phyloP scores from a whole-genome alignment of 2,113 vertebrate genomes.

The Anseranas semipalmata region DNA sequence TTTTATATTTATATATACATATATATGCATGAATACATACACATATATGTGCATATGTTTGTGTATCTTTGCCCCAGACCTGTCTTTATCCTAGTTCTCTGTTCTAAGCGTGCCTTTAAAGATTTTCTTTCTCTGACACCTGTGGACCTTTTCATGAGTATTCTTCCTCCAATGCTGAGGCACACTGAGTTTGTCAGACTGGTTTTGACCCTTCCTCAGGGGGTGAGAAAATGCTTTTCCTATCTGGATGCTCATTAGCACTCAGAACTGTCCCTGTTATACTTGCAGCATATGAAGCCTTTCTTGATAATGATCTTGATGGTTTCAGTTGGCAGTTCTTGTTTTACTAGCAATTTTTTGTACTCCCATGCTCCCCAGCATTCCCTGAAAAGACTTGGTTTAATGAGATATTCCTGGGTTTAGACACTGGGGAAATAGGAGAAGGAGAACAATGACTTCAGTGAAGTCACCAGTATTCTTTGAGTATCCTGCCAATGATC shows the following conservation, averaged over 20 bases:
- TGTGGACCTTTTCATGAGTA: constrained; percentile 32
- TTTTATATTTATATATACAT: not conserved
- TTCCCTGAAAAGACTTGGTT: constrained; percentile 45
- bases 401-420: constrained; percentile 67
- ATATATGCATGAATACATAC: not conserved
- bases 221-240: constrained; percentile 17
- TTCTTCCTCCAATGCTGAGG: not conserved
- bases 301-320: constrained; percentile 67
- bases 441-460: constrained; percentile 66
- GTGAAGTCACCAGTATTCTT: constrained; percentile 37
- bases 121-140: constrained; percentile 15
- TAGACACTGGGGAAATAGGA: constrained; percentile 37
- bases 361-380: not conserved
- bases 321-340: constrained; percentile 34
- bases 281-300: constrained; percentile 48
- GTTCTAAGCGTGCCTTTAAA: not conserved
- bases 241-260: constrained; percentile 61
- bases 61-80: not conserved
- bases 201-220: constrained; percentile 54
- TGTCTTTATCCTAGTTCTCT: not conserved
- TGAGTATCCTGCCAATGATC: constrained; percentile 9
- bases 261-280: constrained; percentile 21
- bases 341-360: constrained; percentile 56
- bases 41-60: not conserved
- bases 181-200: constrained; percentile 40